Evolutionary conservation across 2,113 vertebrate species (phyloP), one percentile per base, ranked within the genome.

Genomic region (Anguilla rostrata): DNA sequence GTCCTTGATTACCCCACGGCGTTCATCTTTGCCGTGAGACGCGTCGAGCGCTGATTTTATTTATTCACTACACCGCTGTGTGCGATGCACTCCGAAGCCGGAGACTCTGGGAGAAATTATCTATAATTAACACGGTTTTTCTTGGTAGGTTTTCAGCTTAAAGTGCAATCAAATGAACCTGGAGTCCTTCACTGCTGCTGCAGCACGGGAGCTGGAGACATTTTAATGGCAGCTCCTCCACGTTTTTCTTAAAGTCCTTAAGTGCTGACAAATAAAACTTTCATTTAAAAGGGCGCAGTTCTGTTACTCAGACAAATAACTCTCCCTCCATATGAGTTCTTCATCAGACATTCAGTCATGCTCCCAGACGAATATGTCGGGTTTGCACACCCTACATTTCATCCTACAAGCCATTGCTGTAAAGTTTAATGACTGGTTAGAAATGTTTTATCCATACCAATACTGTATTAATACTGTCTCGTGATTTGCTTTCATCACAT

Each of bases 1-100:
- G 84, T 60, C 41, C 83, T 88, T 84, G 83, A 86, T 90, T 87
- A 91, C 82, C 85, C 79, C 79, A 63, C 79, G 57, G 86, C 66
- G 85, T 53, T 87, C 78, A 82, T 75, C 85, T 82, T 46, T 78
- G 80, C 83, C 89, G 86, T 86, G 57, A 83, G 43, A 83, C 26
- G 39, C 26, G 63, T 46, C 39, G 20, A 34, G 46, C 16, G 18
- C 60, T 71, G 63, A 86, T 78, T 82, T 71, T 82, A 81, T 86
- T 41, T 80, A 86, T 82, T 86, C 40, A 46, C 63, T 75, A 40
- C 80, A 34, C 53, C 11, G 80, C 80, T 71, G 41, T 46, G 79
- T 71, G 41, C 34, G 79, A 57, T 34, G 39, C 57, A 26, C 66
- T 83, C 34, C 41, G 18, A 18, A 82, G 81, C 81, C 81, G 63